Evolutionary conservation across 2,113 vertebrate species (phyloP), one percentile per base, ranked within the genome.

Genomic region (Capreolus pygargus): DNA sequence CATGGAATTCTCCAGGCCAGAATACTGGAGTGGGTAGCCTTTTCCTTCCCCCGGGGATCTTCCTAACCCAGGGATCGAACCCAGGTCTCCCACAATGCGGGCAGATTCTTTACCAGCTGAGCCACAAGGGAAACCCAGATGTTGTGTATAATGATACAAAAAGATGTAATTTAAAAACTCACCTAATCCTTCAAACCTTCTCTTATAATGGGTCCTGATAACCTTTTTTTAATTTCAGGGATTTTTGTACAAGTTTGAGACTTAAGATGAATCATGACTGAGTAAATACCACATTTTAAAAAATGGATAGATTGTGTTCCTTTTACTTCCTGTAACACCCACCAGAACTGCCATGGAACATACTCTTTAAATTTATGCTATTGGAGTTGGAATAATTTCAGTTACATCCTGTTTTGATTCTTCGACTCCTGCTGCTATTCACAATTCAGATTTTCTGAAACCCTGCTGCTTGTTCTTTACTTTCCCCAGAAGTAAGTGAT

Each of bases 371-470:
- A 33, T 96, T 82, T 88, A 54, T 98, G 81, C 92, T 95, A 0
- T 74, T 81, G 81, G 74, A 89, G 58, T 97, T 98, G 96, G 95
- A 97, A 90, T 98, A 74, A 89, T 97, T 96, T 88, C 90, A 70
- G 36, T 50, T 95, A 92, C 91, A 97, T 93, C 94, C 89, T 83
- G 96, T 97, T 97, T 94, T 97, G 39, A 60, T 89, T 91, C 79
- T 43, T 4, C 30, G 67, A 16, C 50, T 96, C 36, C 78, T 95
- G 67, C 1, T 39, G 85, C 74, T 93, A 1, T 54, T 98, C 91
- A 23, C 83, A 85, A 64, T 97, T 28, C 45, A 1, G 47, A 88
- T 52, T 54, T 97, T 93, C 54, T 96, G 95, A 82, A 91, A 67
- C 76, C 64, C 91, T 87, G 33, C 86, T 89, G 82, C 94, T 97